A percentile compares a stretch with the other conserved stretches of the same genome.
These are phyloP conservation scores for Phaetusa simplex DNA, from an alignment of 2,113 vertebrate species.

Conservation along the genomic window DNA sequence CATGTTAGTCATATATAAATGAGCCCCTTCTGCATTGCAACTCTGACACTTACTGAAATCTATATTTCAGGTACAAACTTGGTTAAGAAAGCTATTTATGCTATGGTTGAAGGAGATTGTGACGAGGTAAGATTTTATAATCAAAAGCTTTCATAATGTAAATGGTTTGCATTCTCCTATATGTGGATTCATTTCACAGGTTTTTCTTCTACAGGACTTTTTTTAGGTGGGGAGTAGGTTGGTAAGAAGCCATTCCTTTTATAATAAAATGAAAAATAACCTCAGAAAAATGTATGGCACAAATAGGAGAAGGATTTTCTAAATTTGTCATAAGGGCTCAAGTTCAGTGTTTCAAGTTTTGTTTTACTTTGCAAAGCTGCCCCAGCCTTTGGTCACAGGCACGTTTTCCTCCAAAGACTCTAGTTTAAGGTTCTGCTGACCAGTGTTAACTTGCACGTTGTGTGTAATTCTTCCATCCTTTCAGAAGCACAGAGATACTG, in stretches of 20 bases:
- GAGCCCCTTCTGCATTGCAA: neutral
- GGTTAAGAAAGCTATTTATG: constrained; percentile 99
- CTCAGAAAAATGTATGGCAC: neutral
- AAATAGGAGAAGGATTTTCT: neutral
- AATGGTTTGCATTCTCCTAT: neutral
- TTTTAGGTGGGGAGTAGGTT: neutral
- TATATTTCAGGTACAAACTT: constrained; percentile 95
- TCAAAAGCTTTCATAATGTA: constrained; percentile 5
- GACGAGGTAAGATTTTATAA: constrained; percentile 89
- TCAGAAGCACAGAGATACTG: neutral
- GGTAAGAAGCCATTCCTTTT: neutral
- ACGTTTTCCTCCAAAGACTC: neutral
- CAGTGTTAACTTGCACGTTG: neutral
- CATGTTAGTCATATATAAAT: neutral
- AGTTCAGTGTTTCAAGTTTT: neutral
- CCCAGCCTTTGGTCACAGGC: neutral
- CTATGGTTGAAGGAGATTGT: constrained; percentile 99
- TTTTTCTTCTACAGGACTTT: neutral
- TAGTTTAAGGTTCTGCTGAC: neutral
- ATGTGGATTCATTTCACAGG: neutral
- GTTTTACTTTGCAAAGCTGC: neutral
- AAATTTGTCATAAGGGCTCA: neutral
- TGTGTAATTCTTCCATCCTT: neutral
- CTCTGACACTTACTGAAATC: constrained; percentile 54
- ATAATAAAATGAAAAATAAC: neutral